Evolutionary conservation across 2,113 vertebrate genomes (phyloP).

Genomic region (Macrotis lagotis): DNA sequence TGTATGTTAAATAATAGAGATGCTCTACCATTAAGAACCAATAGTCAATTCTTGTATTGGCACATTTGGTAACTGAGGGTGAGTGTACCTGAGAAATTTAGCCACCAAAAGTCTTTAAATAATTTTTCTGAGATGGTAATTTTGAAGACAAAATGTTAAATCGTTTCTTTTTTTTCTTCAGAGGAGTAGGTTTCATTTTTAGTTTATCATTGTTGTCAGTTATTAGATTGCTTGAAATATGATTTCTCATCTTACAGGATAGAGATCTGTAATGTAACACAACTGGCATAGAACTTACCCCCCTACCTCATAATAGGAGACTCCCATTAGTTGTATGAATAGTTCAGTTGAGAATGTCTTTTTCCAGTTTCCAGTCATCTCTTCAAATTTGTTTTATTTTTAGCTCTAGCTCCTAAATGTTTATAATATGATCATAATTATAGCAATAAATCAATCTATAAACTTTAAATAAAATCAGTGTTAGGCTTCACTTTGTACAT

Average conservation of each 20-base stretch:
- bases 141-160: background rate
- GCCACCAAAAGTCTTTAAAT: background rate
- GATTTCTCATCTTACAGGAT: background rate
- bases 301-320: background rate
- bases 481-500: background rate
- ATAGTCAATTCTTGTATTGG: background rate
- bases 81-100: background rate
- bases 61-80: constrained; percentile 38
- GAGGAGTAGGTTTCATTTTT: background rate
- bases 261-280: background rate
- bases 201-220: background rate
- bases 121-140: background rate
- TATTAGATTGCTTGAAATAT: background rate
- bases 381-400: background rate
- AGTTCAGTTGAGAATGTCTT: background rate
- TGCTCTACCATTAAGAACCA: background rate
- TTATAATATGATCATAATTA: background rate
- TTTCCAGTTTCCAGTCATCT: background rate
- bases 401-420: background rate
- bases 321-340: background rate
- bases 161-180: background rate
- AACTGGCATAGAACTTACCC: background rate
- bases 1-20: constrained; percentile 7
- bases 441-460: background rate
- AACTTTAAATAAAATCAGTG: background rate